These are phyloP conservation scores for Anastatus disparis DNA, from an alignment of 1,140 invertebrate genomes.

Conservation along the genomic window DNA sequence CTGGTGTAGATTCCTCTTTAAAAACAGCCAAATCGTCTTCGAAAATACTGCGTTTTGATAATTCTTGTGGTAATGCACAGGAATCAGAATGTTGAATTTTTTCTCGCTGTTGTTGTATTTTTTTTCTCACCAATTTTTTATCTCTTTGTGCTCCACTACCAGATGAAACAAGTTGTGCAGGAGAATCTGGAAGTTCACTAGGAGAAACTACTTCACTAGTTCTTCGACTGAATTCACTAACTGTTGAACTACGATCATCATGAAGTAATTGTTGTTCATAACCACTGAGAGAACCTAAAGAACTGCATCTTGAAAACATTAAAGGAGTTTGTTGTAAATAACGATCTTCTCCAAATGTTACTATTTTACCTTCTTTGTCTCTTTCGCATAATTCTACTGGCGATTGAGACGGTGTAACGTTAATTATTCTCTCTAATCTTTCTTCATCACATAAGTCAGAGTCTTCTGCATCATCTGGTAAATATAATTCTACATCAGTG, in stretches of 20 bases:
- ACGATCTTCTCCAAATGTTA: constrained; percentile 73
- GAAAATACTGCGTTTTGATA: constrained; percentile 71
- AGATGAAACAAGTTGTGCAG: constrained; percentile 82
- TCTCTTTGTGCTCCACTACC: constrained; percentile 64
- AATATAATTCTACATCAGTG: constrained; percentile 31
- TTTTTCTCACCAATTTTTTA: constrained; percentile 15
- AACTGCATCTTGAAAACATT: constrained; percentile 94
- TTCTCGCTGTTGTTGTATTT: constrained; percentile 1
- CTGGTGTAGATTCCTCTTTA: constrained; percentile 86
- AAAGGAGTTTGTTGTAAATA: constrained; percentile 91
- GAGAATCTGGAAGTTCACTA: constrained; percentile 93
- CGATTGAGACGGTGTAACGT: constrained; percentile 40
- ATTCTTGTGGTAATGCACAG: constrained; percentile 1
- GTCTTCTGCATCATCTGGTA: constrained; percentile 33
- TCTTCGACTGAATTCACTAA: constrained; percentile 91
- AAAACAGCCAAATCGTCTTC: constrained; percentile 82
- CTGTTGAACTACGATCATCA: constrained; percentile 86
- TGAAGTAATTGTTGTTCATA: constrained; percentile 83
- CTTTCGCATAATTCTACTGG: constrained; percentile 27
- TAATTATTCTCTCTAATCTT: constrained; percentile 35
- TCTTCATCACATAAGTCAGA: constrained; percentile 36
- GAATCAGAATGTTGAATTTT: constrained; percentile 22
- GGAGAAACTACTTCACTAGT: constrained; percentile 95
- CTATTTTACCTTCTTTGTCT: constrained; percentile 66
- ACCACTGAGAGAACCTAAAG: constrained; percentile 88